Percentiles rank a stretch among this genome's conserved stretches.
These are phyloP conservation scores for Atopsyche davidsoni DNA, from an alignment of 1,140 invertebrate genomes.

Conservation along the genomic window DNA sequence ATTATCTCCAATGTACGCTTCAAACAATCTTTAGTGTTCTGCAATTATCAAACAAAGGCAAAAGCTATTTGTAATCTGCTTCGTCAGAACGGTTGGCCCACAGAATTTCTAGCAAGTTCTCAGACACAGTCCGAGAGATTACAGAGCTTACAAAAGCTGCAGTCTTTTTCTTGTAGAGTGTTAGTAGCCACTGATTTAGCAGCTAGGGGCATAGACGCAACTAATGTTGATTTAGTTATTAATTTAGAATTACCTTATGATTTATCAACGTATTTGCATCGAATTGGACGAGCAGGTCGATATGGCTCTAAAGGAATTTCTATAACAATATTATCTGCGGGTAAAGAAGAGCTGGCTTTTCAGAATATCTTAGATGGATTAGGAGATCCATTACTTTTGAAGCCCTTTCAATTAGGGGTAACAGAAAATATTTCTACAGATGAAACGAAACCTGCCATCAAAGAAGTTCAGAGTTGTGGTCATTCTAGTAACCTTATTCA, in stretches of 20 bases:
- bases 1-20: slow-evolving; percentile 70
- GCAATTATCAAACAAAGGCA: slow-evolving; percentile 74
- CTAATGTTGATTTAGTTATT: slow-evolving; percentile 88
- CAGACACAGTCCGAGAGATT: slow-evolving; percentile 74
- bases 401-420: no score
- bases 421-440: no score
- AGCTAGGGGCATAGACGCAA: slow-evolving; percentile 82
- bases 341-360: slow-evolving; percentile 54
- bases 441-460: no score
- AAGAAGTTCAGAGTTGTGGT: no score
- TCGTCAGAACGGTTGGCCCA: slow-evolving; percentile 61
- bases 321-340: slow-evolving; percentile 58
- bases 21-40: slow-evolving; percentile 88
- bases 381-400: no score
- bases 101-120: slow-evolving; percentile 65
- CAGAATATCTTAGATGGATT: slow-evolving; percentile 22
- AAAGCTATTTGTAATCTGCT: slow-evolving; percentile 68
- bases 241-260: slow-evolving; percentile 85
- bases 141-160: slow-evolving; percentile 68
- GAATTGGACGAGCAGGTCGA: slow-evolving; percentile 90
- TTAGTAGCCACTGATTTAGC: slow-evolving; percentile 89
- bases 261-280: slow-evolving; percentile 86
- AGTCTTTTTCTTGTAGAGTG: slow-evolving; percentile 72
- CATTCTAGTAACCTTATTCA: no score
- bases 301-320: slow-evolving; percentile 75